Evolutionary conservation across 2,113 vertebrate genomes (phyloP).

Genomic region (Chaenocephalus aceratus): DNA sequence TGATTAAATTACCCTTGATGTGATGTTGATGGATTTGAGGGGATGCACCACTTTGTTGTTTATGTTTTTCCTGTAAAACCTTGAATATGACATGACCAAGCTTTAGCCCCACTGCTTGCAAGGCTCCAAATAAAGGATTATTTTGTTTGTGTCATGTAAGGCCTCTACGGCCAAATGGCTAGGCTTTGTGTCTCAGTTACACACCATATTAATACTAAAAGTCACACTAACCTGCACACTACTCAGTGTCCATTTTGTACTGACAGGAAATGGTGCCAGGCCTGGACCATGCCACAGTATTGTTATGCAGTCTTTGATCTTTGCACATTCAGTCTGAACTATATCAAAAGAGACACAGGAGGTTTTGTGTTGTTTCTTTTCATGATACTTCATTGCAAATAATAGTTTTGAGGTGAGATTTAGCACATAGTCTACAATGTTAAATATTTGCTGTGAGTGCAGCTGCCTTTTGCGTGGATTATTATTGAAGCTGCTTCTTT

Average conservation of each 20-base stretch:
- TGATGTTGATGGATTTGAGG: not conserved
- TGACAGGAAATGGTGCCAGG: constrained; percentile 32
- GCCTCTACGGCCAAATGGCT: not conserved
- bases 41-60: not conserved
- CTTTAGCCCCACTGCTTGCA: not conserved
- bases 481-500: constrained; percentile 42
- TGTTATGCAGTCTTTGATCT: constrained; percentile 23
- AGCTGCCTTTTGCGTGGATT: constrained; percentile 22
- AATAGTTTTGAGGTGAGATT: constrained; percentile 4
- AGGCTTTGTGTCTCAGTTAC: not conserved
- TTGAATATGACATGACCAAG: not conserved
- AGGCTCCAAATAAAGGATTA: not conserved
- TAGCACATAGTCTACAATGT: not conserved
- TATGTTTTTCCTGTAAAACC: not conserved
- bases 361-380: constrained; percentile 13
- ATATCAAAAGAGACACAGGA: constrained; percentile 5
- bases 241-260: not conserved
- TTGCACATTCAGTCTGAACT: not conserved
- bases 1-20: not conserved
- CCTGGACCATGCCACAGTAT: not conserved
- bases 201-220: not conserved
- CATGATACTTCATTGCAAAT: not conserved
- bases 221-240: no score
- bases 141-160: not conserved
- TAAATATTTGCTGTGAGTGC: constrained; percentile 12